Evolutionary conservation across 2,888 invertebrate species (phyloP).

Genomic region (Ametastegia equiseti): DNA sequence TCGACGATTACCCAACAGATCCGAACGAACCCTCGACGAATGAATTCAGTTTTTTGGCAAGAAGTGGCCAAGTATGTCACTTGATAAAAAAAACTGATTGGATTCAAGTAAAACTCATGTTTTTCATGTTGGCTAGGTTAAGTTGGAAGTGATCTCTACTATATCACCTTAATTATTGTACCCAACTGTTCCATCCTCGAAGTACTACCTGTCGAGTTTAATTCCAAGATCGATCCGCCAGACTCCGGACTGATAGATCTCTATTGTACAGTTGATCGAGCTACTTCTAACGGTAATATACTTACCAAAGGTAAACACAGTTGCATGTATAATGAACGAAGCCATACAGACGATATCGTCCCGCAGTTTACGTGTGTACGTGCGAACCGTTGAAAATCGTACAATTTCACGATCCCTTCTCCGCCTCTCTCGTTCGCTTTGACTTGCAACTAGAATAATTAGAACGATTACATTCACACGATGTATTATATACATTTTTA

Average conservation of each 20-base stretch:
- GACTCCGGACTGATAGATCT: not conserved
- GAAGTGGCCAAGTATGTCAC: too few species aligned
- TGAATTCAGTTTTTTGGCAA: too few species aligned
- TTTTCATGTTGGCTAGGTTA: too few species aligned
- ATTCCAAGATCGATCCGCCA: not conserved
- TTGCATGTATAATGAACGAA: not conserved
- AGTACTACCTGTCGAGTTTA: not conserved
- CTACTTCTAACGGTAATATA: not conserved
- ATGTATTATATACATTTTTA: too few species aligned
- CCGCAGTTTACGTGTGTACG: not conserved
- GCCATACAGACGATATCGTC: not conserved
- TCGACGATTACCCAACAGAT: too few species aligned
- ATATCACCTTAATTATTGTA: too few species aligned
- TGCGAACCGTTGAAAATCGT: constrained; percentile 9
- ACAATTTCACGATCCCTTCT: not conserved
- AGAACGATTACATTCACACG: not conserved
- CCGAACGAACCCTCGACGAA: too few species aligned
- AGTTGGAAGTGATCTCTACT: too few species aligned
- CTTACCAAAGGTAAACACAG: not conserved
- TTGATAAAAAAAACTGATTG: too few species aligned
- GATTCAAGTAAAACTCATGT: too few species aligned
- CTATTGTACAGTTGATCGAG: not conserved
- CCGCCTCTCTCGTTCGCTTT: not conserved
- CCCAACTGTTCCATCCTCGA: too few species aligned
- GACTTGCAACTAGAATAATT: constrained; percentile 20